Evolutionary conservation across 2,888 invertebrate species (phyloP).

Genomic region (Drosophila quinaria): DNA sequence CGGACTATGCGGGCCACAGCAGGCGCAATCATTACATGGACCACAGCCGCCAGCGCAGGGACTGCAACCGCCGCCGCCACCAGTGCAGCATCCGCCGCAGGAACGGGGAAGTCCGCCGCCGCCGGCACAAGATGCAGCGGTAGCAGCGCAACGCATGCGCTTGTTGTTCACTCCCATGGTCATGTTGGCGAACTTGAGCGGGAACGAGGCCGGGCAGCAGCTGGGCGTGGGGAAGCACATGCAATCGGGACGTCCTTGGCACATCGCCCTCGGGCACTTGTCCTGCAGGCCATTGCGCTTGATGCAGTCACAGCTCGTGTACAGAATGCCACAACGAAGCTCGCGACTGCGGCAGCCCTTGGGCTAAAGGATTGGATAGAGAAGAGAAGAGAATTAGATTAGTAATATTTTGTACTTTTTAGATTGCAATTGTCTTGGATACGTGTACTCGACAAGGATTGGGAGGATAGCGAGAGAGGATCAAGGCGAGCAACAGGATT

Average conservation of each 20-base stretch:
- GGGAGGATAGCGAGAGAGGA: neutral
- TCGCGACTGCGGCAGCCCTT: slow-evolving; percentile 87
- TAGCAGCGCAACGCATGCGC: slow-evolving; percentile 74
- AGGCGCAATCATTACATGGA: slow-evolving; percentile 55
- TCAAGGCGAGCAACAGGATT: slow-evolving; percentile 75
- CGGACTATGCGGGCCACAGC: slow-evolving; percentile 67
- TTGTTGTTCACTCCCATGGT: slow-evolving; percentile 83
- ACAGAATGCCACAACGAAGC: slow-evolving; percentile 86
- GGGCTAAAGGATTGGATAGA: slow-evolving; percentile 59
- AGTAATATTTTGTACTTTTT: neutral
- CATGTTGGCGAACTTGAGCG: slow-evolving; percentile 79
- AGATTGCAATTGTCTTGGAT: slow-evolving; percentile 25
- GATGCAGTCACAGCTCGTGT: slow-evolving; percentile 87
- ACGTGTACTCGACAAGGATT: slow-evolving; percentile 28
- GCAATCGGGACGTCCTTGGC: slow-evolving; percentile 86
- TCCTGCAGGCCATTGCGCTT: slow-evolving; percentile 88
- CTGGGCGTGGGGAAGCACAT: slow-evolving; percentile 86
- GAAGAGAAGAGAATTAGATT: neutral
- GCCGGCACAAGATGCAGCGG: slow-evolving; percentile 61
- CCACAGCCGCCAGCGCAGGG: slow-evolving; percentile 63
- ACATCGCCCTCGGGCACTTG: slow-evolving; percentile 87
- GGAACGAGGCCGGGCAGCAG: slow-evolving; percentile 86
- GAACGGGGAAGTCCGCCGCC: slow-evolving; percentile 48
- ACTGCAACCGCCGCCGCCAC: slow-evolving; percentile 63
- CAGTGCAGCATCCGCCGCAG: slow-evolving; percentile 54